Evolutionary conservation across 1,140 invertebrate species (phyloP), one percentile per base, ranked within the genome.

Genomic region (Drosophila parabipectinata): DNA sequence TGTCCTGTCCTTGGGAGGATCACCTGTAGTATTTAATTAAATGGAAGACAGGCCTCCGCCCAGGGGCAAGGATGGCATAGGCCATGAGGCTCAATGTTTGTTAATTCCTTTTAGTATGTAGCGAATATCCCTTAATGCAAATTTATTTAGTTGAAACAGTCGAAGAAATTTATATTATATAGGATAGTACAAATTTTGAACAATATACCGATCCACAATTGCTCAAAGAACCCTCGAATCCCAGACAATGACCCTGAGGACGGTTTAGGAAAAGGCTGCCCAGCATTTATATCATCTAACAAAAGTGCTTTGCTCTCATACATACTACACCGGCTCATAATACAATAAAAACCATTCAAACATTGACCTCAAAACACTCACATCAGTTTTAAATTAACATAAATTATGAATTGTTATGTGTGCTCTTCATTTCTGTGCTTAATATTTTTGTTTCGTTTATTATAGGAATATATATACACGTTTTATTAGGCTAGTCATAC

Each of bases 381-480:
- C 47, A 76, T 52, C 4, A 44, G 37, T 39, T 72, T 71, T 61
- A 61, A 57, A 71, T 79, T 75, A 56, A 55, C 15, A 66, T 72
- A 60, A 60, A 72, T 80, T 80, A 62, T 66, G 44, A 71, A 54
- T 58, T 74, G 48, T 66, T 52, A 48, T 51, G 41, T 61, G 34
- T 76, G 8, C 44, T 62, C 69, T 81, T 82, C 41, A 73, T 80
- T 81, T 88, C 39, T 68, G 72, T 84, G 60, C 72, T 79, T 72
- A 83, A 84, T 84, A 8, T 56, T 74, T 81, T 62, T 73, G 45
- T 77, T 85, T 56, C 14, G 60, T 81, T 81, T 73, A 67, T 90
- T 90, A 77, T 90, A 90, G 85, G 85, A 90, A 90, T 90, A 90
- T 79, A 60, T 90, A 62, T 90, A 90, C 68, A 79, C 69, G 73